Evolutionary conservation across 2,113 vertebrate species (phyloP).

Genomic region (Cephalopterus ornatus): DNA sequence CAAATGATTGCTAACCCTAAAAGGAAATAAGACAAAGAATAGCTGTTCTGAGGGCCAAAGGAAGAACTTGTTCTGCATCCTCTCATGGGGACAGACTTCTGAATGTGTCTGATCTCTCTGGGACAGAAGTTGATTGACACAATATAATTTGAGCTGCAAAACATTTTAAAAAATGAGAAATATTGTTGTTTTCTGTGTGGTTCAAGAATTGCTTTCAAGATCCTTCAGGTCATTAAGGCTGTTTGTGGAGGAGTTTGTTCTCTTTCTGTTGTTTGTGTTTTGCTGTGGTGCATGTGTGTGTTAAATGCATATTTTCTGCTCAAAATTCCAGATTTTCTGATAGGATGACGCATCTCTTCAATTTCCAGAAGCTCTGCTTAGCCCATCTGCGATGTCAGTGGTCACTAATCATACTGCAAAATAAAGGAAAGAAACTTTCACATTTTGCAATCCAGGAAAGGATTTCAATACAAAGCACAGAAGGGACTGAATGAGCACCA

Average conservation of each 20-base stretch:
- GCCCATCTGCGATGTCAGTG: background rate
- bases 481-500: background rate
- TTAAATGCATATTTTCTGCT: background rate
- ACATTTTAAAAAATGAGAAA: background rate
- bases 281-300: rapidly evolving
- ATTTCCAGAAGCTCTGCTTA: background rate
- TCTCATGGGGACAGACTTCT: background rate
- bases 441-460: background rate
- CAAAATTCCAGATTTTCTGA: background rate
- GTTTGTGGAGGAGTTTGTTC: background rate
- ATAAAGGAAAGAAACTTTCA: background rate
- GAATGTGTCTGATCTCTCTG: background rate
- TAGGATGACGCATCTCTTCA: background rate
- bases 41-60: background rate
- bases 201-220: background rate
- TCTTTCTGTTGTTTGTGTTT: background rate
- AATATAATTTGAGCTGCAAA: background rate
- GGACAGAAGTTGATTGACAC: rapidly evolving
- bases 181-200: background rate
- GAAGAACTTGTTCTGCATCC: background rate
- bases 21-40: background rate
- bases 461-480: background rate
- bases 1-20: background rate
- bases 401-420: background rate
- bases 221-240: background rate